A percentile compares a stretch with the other conserved stretches of the same genome.
Conservation (phyloP, 2,888 invertebrate species). For the Buathra laborator region DNA sequence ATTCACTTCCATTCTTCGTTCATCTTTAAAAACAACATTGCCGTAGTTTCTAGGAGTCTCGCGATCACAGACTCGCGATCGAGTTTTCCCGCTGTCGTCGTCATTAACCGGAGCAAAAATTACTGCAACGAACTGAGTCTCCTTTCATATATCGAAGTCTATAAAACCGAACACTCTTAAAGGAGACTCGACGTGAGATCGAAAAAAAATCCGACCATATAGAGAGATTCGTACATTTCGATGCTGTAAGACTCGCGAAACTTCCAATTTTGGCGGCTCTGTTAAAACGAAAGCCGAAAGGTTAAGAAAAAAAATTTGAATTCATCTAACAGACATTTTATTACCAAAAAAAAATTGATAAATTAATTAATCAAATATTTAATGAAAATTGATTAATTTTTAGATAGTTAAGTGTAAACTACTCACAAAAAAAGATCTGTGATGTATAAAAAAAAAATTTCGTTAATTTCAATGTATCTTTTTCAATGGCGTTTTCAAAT, state of each 20-base stretch:
- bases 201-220: slow-evolving; percentile 39
- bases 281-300: background rate
- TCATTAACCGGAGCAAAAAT: slow-evolving; percentile 17
- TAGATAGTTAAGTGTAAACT: background rate
- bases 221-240: slow-evolving; percentile 28
- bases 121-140: background rate
- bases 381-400: background rate
- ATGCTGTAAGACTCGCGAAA: slow-evolving; percentile 10
- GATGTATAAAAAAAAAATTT: background rate
- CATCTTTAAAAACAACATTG: slow-evolving; percentile 30
- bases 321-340: background rate
- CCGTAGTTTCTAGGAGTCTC: background rate
- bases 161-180: slow-evolving; percentile 33
- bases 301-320: background rate
- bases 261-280: slow-evolving; percentile 3
- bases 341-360: no score
- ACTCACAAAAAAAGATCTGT: background rate
- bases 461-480: background rate
- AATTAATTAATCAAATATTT: background rate
- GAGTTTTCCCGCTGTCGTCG: slow-evolving; percentile 35
- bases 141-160: slow-evolving; percentile 20
- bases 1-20: slow-evolving; percentile 35
- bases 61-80: background rate
- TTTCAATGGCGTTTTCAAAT: background rate
- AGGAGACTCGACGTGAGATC: slow-evolving; percentile 59